Conservation (phyloP, 1,140 invertebrate genomes). For the Drosophila ficusphila region DNA sequence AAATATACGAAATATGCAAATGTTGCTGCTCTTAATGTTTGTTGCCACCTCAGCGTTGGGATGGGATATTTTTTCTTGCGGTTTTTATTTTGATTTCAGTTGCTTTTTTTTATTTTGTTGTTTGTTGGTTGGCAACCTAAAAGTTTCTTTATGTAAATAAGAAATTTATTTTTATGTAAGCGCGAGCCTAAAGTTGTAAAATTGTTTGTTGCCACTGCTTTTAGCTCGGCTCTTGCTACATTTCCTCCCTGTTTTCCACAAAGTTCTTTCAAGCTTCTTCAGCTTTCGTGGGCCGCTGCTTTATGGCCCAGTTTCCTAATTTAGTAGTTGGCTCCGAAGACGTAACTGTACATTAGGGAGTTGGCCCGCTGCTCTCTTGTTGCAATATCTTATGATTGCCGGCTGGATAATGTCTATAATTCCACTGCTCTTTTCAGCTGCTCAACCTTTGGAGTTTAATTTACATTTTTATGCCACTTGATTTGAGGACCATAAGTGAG, state of each 20-base stretch:
- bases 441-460: constrained; percentile 59
- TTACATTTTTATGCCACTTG: constrained; percentile 68
- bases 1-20: constrained; percentile 76
- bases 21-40: constrained; percentile 75
- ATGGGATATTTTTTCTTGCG: constrained; percentile 59
- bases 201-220: constrained; percentile 60
- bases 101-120: constrained; percentile 39
- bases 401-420: constrained; percentile 26
- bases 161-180: constrained; percentile 82
- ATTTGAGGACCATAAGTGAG: constrained; percentile 46
- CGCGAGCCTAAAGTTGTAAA: constrained; percentile 79
- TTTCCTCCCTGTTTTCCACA: neutral
- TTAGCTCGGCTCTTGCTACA: constrained; percentile 5
- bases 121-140: constrained; percentile 57
- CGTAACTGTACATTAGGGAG: constrained; percentile 72
- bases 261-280: constrained; percentile 10
- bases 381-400: constrained; percentile 34
- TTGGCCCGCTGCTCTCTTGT: constrained; percentile 16
- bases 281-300: constrained; percentile 56
- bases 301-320: constrained; percentile 74
- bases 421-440: constrained; percentile 11
- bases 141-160: constrained; percentile 83
- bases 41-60: constrained; percentile 39
- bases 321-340: constrained; percentile 71
- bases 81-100: constrained; percentile 73